A percentile compares a stretch with the other conserved stretches of the same genome.
Conservation (phyloP, 2,888 invertebrate species). For the Seira sanloemensis region DNA sequence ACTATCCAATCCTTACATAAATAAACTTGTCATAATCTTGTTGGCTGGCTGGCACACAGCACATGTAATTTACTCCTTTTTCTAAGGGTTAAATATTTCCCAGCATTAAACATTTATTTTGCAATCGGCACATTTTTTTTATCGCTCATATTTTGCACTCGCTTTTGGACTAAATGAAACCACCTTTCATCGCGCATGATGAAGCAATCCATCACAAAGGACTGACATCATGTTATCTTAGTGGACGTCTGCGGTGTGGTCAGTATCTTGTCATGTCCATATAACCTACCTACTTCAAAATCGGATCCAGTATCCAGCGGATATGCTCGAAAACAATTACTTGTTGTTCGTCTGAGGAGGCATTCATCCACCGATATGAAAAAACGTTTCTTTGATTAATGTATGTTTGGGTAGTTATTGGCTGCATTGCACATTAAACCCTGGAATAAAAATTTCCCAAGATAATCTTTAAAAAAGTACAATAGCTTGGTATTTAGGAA, state of each 20-base stretch:
- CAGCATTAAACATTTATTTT: neutral
- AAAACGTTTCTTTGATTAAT: too few relatives aligned
- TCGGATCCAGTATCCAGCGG: too few relatives aligned
- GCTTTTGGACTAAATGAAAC: neutral
- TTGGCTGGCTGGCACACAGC: neutral
- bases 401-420: too few relatives aligned
- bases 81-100: neutral
- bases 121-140: neutral
- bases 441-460: too few relatives aligned
- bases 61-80: neutral
- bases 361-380: too few relatives aligned
- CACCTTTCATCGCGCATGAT: neutral
- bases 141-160: neutral
- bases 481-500: too few relatives aligned
- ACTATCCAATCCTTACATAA: too few relatives aligned
- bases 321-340: too few relatives aligned
- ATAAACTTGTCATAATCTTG: too few relatives aligned
- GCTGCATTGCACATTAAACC: too few relatives aligned
- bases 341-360: too few relatives aligned
- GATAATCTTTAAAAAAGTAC: too few relatives aligned
- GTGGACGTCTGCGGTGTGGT: constrained; percentile 9
- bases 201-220: constrained; percentile 49
- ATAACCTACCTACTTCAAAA: neutral
- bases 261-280: neutral
- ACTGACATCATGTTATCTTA: constrained; percentile 33